Evolutionary conservation across 1,140 invertebrate genomes (phyloP).

Genomic region (Camponotus vicinus): DNA sequence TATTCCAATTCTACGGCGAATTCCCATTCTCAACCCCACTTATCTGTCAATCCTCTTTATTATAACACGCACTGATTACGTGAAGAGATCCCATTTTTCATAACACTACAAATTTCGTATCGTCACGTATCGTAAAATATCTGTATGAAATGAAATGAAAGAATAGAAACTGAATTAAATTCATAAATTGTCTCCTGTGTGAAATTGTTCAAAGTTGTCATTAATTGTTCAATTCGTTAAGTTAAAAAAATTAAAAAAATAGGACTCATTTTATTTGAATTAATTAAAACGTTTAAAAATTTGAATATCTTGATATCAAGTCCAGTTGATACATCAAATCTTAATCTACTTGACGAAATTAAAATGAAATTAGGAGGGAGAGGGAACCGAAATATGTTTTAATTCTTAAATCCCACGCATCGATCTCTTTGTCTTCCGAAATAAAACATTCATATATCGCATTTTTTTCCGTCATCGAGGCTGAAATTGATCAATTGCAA

Average conservation of each 20-base stretch:
- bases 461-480: neutral
- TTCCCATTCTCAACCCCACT: slow-evolving; percentile 17
- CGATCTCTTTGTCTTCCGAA: neutral
- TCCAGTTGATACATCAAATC: too few species aligned
- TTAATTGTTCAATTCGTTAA: neutral
- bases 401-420: slow-evolving; percentile 9
- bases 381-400: neutral
- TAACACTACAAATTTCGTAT: slow-evolving; percentile 2
- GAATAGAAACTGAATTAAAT: too few species aligned
- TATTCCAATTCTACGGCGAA: neutral
- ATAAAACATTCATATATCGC: neutral
- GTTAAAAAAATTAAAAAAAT: neutral
- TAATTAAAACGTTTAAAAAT: neutral
- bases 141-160: neutral
- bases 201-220: neutral
- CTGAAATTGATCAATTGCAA: slow-evolving; percentile 19
- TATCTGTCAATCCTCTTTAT: slow-evolving; percentile 35
- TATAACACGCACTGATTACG: slow-evolving; percentile 40
- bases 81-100: slow-evolving; percentile 26
- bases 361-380: neutral
- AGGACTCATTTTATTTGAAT: neutral
- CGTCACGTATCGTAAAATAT: slow-evolving; percentile 11
- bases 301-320: too few species aligned
- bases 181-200: too few species aligned
- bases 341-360: neutral